Base-by-base conservation (phyloP, 1,140 invertebrate species). In the Dermatophagoides farinae region DNA sequence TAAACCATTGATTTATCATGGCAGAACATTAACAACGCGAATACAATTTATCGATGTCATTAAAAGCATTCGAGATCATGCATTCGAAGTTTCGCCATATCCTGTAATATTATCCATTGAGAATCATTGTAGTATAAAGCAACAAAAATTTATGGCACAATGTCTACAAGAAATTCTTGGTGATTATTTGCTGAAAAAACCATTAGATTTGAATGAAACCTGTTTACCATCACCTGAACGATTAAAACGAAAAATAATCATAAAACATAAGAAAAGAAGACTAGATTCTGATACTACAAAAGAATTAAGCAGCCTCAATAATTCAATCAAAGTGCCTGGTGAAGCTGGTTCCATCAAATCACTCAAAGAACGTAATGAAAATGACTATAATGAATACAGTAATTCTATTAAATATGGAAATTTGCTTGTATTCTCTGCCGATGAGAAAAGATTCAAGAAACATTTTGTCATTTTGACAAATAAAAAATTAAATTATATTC, bases 41-140 rank as follows among this genome's bases (percentile, higher is more conserved):
- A 93, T 97, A 41, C 87, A 87, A 72, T 92, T 98, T 69, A 77
- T 86, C 65, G 93, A 97, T 75, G 93, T 97, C 0, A 80, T 98
- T 23, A 83, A 85, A 68, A 88, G 86, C 0, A 97, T 98, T 46
- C 89, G 87, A 71, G 88, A 97, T 64, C 86, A 97, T 71, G 92
- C 93, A 9, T 98, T 97, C 75, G 77, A 81, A 10, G 83, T 82
- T 8, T 96, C 90, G 6, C 86, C 93, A 79, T 86, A 88, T 75
- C 95, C 95, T n/a, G 80, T 98, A 0, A 96, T 98, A 66, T 72
- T 98, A 20, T 97, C 92, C 0, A 95, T 99, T 62, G 95, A 99
- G 76, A 93, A 99, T 70, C 96, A 98, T 71, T 97, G 93, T 71
- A 85, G 86, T 0, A 71, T 97, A 52, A 82, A 85, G 8, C 93